These are phyloP conservation scores for Caenorhabditis becei DNA, from an alignment of 2,888 invertebrate species.

Conservation along the genomic window DNA sequence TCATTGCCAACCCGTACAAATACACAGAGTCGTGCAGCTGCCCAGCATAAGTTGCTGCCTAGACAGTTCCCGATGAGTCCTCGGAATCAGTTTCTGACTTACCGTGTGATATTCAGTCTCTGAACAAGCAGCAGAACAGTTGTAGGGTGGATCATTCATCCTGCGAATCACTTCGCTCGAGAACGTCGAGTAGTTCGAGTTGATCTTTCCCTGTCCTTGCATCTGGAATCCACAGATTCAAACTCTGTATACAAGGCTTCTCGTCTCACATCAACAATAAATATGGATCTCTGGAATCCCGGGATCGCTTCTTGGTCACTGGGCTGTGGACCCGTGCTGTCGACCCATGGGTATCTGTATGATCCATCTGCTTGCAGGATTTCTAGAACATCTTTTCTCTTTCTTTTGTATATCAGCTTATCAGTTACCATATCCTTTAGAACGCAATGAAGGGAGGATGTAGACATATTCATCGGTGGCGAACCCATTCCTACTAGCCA, in stretches of 20 bases:
- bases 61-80: not conserved
- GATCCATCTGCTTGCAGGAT: slow-evolving; percentile 35
- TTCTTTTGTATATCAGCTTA: too few species aligned
- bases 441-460: slow-evolving; percentile 61
- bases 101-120: slow-evolving; percentile 33
- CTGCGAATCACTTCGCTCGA: slow-evolving; percentile 60
- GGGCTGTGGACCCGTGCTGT: slow-evolving; percentile 26
- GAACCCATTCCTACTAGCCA: slow-evolving; percentile 53
- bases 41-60: slow-evolving; percentile 63
- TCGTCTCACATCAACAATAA: slow-evolving; percentile 52
- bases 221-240: slow-evolving; percentile 37
- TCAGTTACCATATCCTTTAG: slow-evolving; percentile 60
- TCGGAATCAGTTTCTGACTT: not conserved
- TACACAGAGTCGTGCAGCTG: slow-evolving; percentile 71
- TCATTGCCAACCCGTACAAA: slow-evolving; percentile 66
- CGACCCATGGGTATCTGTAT: slow-evolving; percentile 41
- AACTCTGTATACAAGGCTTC: not conserved
- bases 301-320: slow-evolving; percentile 44
- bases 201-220: slow-evolving; percentile 48
- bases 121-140: slow-evolving; percentile 61
- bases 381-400: slow-evolving; percentile 18
- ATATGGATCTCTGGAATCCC: slow-evolving; percentile 50
- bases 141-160: slow-evolving; percentile 69
- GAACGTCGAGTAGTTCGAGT: slow-evolving; percentile 52
- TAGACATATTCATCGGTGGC: slow-evolving; percentile 72